These are phyloP conservation scores for Dolichopus griseipennis DNA, from an alignment of 2,888 invertebrate genomes.

Conservation along the genomic window DNA sequence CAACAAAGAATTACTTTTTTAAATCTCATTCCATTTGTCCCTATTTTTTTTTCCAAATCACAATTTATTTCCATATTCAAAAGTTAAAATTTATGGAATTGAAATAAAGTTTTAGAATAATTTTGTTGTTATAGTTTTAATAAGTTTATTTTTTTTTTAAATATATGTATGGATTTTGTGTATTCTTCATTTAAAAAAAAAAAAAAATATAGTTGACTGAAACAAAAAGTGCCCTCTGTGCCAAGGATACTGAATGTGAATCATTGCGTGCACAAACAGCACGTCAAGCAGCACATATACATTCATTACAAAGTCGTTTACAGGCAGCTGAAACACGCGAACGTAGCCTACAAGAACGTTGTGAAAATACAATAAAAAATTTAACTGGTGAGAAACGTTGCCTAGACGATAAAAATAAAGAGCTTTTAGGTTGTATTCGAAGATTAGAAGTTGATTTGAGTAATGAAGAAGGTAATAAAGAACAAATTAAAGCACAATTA, in stretches of 20 bases:
- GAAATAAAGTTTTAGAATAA: background rate
- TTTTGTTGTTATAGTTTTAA: too few relatives aligned
- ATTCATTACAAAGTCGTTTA: constrained; percentile 68
- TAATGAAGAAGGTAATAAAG: constrained; percentile 66
- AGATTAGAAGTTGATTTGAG: constrained; percentile 62
- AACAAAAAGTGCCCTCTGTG: constrained; percentile 59
- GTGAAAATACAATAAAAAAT: constrained; percentile 63
- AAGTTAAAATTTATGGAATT: too few relatives aligned
- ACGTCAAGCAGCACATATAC: constrained; percentile 69
- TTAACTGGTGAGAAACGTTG: constrained; percentile 63
- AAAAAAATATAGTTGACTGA: constrained; percentile 61
- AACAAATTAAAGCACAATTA: constrained; percentile 54
- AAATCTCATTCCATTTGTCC: too few relatives aligned
- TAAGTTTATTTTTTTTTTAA: too few relatives aligned
- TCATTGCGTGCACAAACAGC: constrained; percentile 76
- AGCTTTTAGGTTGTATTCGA: constrained; percentile 64
- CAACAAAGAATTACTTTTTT: too few relatives aligned
- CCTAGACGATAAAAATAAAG: constrained; percentile 68
- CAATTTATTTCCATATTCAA: too few relatives aligned
- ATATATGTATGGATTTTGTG: too few relatives aligned
- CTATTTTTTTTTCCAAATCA: too few relatives aligned
- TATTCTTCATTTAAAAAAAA: too few relatives aligned
- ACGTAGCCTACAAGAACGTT: constrained; percentile 53
- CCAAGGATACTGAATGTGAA: constrained; percentile 68
- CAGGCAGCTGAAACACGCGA: constrained; percentile 72